phyloP scores from a whole-genome alignment of 2,888 invertebrate species.

The Nomada flava region DNA sequence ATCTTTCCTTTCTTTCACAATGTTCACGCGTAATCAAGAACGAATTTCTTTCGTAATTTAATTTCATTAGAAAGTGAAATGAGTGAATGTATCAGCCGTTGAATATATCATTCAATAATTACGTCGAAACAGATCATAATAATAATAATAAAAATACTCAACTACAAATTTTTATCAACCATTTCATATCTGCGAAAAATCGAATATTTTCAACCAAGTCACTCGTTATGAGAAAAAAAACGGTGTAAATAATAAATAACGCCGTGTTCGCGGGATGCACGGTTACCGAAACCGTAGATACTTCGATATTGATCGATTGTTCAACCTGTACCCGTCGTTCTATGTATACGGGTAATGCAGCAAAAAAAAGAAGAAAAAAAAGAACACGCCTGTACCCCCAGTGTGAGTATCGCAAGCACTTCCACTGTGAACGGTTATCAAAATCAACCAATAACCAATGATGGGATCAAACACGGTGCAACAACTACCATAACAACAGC shows the following conservation, averaged over 20 bases:
- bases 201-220: too few species aligned
- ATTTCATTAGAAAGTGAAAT: too few species aligned
- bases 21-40: too few species aligned
- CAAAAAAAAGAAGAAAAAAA: neutral
- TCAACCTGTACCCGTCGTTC: conserved; percentile 1
- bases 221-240: neutral
- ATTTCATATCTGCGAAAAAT: too few species aligned
- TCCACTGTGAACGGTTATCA: conserved; percentile 23
- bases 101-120: too few species aligned
- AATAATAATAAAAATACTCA: too few species aligned
- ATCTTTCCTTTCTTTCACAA: too few species aligned
- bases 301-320: conserved; percentile 8
- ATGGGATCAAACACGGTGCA: conserved; percentile 51
- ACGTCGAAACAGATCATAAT: too few species aligned
- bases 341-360: conserved; percentile 19
- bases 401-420: conserved; percentile 39
- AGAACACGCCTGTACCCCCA: conserved; percentile 6
- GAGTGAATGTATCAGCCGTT: too few species aligned
- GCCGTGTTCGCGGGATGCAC: neutral
- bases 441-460: conserved; percentile 22
- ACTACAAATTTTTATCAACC: too few species aligned
- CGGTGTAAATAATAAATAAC: conserved; percentile 7
- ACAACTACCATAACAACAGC: conserved; percentile 56
- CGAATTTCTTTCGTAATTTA: too few species aligned
- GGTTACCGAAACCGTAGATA: neutral